A percentile compares a stretch with the other conserved stretches of the same genome.
Evolutionary conservation across 2,797 vertebrate genomes (phyloP).

Genomic region (Crotalus adamanteus): DNA sequence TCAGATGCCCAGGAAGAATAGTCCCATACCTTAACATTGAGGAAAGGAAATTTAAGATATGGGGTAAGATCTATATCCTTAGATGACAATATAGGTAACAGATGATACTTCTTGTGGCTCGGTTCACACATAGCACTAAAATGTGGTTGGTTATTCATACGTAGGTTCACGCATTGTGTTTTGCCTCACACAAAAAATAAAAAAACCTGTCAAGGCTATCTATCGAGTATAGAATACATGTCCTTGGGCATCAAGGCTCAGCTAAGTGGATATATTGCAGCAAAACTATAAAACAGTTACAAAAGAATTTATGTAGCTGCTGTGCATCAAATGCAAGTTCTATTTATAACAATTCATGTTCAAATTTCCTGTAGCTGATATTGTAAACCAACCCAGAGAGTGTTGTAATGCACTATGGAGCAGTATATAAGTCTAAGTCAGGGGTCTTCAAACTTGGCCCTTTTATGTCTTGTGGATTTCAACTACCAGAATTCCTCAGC

Average conservation of each 20-base stretch:
- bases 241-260: not conserved
- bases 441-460: too few species aligned
- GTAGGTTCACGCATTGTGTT: not conserved
- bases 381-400: too few species aligned
- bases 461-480: too few species aligned
- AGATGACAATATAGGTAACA: not conserved
- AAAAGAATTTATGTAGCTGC: not conserved
- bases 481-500: too few species aligned
- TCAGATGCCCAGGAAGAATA: conserved; percentile 81
- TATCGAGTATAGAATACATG: not conserved
- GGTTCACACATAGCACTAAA: not conserved
- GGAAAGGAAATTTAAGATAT: conserved; percentile 9
- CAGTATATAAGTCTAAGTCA: too few species aligned
- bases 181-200: not conserved
- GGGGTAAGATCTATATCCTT: not conserved
- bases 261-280: not conserved
- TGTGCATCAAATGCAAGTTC: not conserved
- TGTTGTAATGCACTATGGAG: too few species aligned
- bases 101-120: not conserved
- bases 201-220: not conserved
- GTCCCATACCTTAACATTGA: conserved; percentile 74
- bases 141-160: not conserved
- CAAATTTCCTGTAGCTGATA: not conserved
- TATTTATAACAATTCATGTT: not conserved
- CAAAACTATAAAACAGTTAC: not conserved